phyloP scores from a whole-genome alignment of 2,888 invertebrate genomes.

The Conchocele bisecta region DNA sequence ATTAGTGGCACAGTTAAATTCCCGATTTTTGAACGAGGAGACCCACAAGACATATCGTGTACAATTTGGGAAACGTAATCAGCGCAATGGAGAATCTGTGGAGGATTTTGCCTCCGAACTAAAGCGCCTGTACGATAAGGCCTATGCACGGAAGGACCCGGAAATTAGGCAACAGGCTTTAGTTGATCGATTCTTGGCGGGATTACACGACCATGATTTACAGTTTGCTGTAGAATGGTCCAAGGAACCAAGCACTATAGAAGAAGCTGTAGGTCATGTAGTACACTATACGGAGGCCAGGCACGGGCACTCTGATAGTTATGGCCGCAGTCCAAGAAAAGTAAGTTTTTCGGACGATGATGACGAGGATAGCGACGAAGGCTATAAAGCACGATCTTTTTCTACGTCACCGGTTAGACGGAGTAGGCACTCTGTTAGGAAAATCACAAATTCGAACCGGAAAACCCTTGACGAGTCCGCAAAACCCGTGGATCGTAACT shows the following conservation, averaged over 20 bases:
- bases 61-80: background rate
- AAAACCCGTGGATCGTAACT: too few species aligned
- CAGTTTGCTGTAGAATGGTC: background rate
- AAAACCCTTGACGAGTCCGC: too few species aligned
- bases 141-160: background rate
- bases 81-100: background rate
- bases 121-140: background rate
- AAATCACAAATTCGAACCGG: too few species aligned
- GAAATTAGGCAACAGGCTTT: background rate
- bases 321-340: too few species aligned
- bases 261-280: background rate
- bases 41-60: background rate
- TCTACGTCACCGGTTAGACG: too few species aligned
- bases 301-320: too few species aligned
- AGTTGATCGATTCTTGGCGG: background rate
- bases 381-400: too few species aligned
- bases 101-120: slow-evolving; percentile 1
- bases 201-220: background rate
- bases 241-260: background rate
- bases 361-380: too few species aligned
- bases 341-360: too few species aligned
- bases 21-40: background rate
- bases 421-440: too few species aligned
- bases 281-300: background rate
- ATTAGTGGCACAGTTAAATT: too few species aligned